Evolutionary conservation across 1,140 invertebrate species (phyloP).

Genomic region (Drosophila sp.): DNA sequence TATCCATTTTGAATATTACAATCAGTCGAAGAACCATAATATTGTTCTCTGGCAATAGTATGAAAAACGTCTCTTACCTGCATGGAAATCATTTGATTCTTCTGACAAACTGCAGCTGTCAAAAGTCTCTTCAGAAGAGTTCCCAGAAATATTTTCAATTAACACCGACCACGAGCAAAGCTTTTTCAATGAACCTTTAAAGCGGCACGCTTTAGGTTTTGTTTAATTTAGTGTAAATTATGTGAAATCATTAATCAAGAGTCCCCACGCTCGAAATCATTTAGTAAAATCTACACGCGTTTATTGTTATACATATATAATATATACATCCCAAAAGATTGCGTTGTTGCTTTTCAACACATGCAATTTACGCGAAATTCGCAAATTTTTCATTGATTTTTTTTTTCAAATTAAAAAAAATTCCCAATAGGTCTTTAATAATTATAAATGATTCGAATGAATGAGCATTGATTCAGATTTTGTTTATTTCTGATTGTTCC

Average conservation of each 20-base stretch:
- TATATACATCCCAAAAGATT: conserved; percentile 2
- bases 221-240: conserved; percentile 30
- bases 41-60: neutral
- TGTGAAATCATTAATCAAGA: conserved; percentile 42
- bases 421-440: conserved; percentile 3
- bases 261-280: neutral
- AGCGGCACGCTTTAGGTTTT: conserved; percentile 25
- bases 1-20: too few species aligned
- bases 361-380: conserved; percentile 26
- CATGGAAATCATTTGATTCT: conserved; percentile 6
- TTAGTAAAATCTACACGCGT: conserved; percentile 2
- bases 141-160: conserved; percentile 56
- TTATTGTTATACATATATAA: conserved; percentile 5
- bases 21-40: too few species aligned
- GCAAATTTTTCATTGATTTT: conserved; percentile 16
- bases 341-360: conserved; percentile 39
- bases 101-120: conserved; percentile 39
- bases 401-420: conserved; percentile 1
- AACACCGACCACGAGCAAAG: conserved; percentile 19
- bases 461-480: neutral
- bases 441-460: neutral
- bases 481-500: neutral
- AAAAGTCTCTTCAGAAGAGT: conserved; percentile 39
- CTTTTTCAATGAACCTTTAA: conserved; percentile 21
- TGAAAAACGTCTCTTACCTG: conserved; percentile 7